phyloP scores from a whole-genome alignment of 2,888 invertebrate species.

The Sesia bembeciformis region DNA sequence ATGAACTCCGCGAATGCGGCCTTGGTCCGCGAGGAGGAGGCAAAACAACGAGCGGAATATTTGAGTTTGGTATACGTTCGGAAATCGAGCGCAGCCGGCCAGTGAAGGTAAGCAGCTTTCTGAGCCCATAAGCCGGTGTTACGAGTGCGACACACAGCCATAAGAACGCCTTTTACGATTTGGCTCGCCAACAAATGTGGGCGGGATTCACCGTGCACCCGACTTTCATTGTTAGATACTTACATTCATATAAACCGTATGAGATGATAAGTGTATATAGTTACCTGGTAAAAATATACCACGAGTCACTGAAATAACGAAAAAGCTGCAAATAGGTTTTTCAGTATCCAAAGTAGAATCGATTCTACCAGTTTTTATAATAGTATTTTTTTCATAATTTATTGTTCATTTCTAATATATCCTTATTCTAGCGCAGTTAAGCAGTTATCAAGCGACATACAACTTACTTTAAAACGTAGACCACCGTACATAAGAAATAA shows the following conservation, averaged over 20 bases:
- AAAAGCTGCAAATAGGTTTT: no score
- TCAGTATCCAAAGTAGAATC: no score
- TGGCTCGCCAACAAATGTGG: slow-evolving; percentile 16
- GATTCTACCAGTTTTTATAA: no score
- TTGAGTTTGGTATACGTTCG: slow-evolving; percentile 23
- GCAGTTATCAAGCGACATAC: no score
- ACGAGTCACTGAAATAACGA: no score
- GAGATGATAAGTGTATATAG: no score
- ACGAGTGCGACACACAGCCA: slow-evolving; percentile 13
- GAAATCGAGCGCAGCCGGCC: slow-evolving; percentile 28
- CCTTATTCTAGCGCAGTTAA: no score
- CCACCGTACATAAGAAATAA: no score
- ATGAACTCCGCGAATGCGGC: slow-evolving; percentile 41
- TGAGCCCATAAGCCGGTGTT: slow-evolving; percentile 28
- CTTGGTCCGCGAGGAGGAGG: slow-evolving; percentile 32
- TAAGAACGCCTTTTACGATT: slow-evolving; percentile 23
- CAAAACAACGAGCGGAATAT: slow-evolving; percentile 32
- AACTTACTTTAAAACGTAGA: no score
- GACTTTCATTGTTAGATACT: slow-evolving; percentile 16
- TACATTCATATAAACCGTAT: not conserved
- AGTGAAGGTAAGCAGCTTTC: slow-evolving; percentile 63
- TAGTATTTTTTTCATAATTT: no score
- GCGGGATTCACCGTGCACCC: slow-evolving; percentile 27
- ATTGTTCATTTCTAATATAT: no score
- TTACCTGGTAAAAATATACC: no score